A percentile compares a stretch with the other conserved stretches of the same genome.
phyloP scores from a whole-genome alignment of 2,113 vertebrate species.

The Phaethon lepturus region DNA sequence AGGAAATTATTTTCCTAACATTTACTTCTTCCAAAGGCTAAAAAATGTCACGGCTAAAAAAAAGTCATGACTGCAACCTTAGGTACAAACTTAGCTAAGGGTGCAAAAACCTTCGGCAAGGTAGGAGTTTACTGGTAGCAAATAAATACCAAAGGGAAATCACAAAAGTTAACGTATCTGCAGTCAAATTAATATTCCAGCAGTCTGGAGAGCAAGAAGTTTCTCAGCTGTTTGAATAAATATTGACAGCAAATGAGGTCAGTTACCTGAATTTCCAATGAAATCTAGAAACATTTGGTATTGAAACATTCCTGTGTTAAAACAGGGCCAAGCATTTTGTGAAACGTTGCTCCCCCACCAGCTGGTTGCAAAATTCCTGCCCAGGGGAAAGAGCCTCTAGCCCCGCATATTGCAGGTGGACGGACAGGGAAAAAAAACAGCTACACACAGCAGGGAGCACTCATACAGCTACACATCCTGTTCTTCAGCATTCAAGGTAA shows the following conservation, averaged over 20 bases:
- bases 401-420: background rate
- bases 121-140: background rate
- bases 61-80: background rate
- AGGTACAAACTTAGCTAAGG: background rate
- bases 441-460: background rate
- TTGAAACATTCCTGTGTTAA: background rate
- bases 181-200: conserved; percentile 17
- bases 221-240: background rate
- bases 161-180: background rate
- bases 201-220: background rate
- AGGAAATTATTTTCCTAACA: conserved; percentile 53
- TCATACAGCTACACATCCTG: background rate
- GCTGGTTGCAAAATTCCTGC: background rate
- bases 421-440: fast-evolving
- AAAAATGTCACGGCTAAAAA: conserved; percentile 46
- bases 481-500: background rate
- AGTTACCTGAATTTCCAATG: background rate
- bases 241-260: background rate
- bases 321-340: background rate
- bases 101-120: background rate
- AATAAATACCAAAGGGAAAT: conserved; percentile 10
- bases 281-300: background rate
- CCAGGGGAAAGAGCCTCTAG: background rate
- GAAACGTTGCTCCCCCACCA: background rate
- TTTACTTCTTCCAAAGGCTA: conserved; percentile 52